A percentile compares a stretch with the other conserved stretches of the same genome.
Conservation (phyloP, 1,140 invertebrate genomes). For the Leptinotarsa lineolata region DNA sequence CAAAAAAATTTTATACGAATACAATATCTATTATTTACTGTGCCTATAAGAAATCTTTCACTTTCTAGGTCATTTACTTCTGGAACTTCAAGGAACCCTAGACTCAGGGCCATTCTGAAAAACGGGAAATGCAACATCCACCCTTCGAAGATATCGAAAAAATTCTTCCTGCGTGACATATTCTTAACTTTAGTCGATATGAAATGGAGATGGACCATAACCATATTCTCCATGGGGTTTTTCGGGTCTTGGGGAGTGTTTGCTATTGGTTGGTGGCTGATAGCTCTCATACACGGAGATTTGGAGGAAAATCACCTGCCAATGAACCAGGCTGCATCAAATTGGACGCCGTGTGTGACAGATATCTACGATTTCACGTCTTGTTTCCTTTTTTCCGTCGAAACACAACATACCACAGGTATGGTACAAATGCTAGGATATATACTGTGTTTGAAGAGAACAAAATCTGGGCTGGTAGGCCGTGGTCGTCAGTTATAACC, state of each 20-base stretch:
- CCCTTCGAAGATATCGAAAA: constrained; percentile 13
- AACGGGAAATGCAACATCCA: constrained; percentile 22
- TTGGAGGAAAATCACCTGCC: constrained; percentile 62
- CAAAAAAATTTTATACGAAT: no score
- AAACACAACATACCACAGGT: constrained; percentile 92
- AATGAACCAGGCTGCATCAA: constrained; percentile 64
- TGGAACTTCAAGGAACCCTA: not conserved
- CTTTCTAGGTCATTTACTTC: not conserved
- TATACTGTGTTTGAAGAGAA: no score
- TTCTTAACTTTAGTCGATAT: constrained; percentile 18
- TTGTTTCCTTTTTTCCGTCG: constrained; percentile 89
- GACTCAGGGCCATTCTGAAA: constrained; percentile 12
- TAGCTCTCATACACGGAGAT: constrained; percentile 22
- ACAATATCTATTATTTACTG: no score
- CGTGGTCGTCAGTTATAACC: no score
- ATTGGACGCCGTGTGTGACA: constrained; percentile 82
- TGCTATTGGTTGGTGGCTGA: constrained; percentile 21
- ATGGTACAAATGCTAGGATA: not conserved
- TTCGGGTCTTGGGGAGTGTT: constrained; percentile 16
- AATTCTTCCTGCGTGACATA: constrained; percentile 13
- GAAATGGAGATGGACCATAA: constrained; percentile 23
- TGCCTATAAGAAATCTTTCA: no score
- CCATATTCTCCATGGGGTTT: constrained; percentile 16
- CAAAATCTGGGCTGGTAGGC: no score
- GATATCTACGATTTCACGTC: constrained; percentile 83